Base-by-base conservation (phyloP, 2,113 vertebrate species). In the Eidolon helvum region DNA sequence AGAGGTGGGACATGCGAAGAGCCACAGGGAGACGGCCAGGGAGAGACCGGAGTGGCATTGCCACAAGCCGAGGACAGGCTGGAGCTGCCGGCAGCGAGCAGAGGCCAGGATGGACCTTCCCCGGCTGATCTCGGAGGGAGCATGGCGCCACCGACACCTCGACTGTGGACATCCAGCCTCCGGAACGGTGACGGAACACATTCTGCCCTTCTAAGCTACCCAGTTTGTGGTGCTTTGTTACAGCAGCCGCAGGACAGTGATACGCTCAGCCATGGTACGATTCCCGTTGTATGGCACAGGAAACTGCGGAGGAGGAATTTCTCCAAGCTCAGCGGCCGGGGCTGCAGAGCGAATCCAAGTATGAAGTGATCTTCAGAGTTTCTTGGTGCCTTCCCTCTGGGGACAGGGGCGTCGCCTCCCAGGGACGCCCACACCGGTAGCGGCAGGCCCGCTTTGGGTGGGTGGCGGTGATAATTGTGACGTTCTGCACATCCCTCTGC, bases 381-480 rank as follows among this genome's bases (percentile, higher is more conserved):
- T 35, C 33, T 10, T 1, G 4, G 33, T 4, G 22, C 21, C 18
- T 28, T 9, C 2, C 69, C 28, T 40, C 43, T 19, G 10, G 11
- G 35, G 55, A 19, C 30, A 3, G 18, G 35, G 35, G 2, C 1
- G 28, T 0, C 2, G 33, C 50, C 19, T 24, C 2, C 4, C 1
- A 43, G 19, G 1, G 35, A 24, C 4, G 30, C 11, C 53, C 38
- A 0, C 10, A 26, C 38, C 2, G 6, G 38, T 1, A 1, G 45
- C 40, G 8, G n/a, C 5, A 40, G n/a, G 21, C 22, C 35, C 11
- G 24, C 35, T 26, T n/a, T 7, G 9, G 40, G 87, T 43, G 33
- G 18, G 22, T 0, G 10, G 2, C 1, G 15, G 5, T 9, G 6
- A 10, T 1, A 10, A 22, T 3, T 2, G 4, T 0, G 1, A 1